Evolutionary conservation across 2,888 invertebrate species (phyloP), one percentile per base, ranked within the genome.

Genomic region (Drosophila recens): DNA sequence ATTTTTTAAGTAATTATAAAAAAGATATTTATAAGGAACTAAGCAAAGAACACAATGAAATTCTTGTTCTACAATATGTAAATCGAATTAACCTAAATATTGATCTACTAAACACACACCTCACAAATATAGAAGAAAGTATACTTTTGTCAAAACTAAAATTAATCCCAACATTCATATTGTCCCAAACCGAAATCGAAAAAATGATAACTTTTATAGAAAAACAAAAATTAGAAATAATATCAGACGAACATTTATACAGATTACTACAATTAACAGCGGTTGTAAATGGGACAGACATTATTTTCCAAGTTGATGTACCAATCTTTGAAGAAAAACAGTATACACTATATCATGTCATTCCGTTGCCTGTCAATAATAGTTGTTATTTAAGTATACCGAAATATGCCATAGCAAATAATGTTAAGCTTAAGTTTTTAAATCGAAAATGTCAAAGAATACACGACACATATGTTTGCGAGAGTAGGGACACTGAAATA

Each of bases 321-420:
- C 15, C 40, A 15, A 42, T 42, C 2, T 42, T 42, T 42, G 42
- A 42, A 20, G 42, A 20, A 20, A 42, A 42, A 42, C 42, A 42
- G 20, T 42, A 42, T 17, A 42, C 42, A 20, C 3, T 42, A 20
- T 42, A 42, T 17, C 42, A 20, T 42, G 42, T 42, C 42, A 42
- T 42, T 17, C 42, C 42, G 17, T 42, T 42, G 40, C 40, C 40
- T 42, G 17, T 42, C 9, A 42, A 42, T 2, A 42, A 42, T 42
- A 42, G 40, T 42, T 42, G 40, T 42, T 42, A 42, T 17, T 17
- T 42, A 42, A 17, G 40, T 42, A 42, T 42, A 42, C 40, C 40
- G 9, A 15, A 42, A 42, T 42, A 42, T 1, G 17, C 40, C 1
- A 42, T 42, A 42, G 6, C 38, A 15, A 40, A 40, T 40, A 40